Base-by-base conservation (phyloP, 2,113 vertebrate species). In the Dipodomys ordii region DNA sequence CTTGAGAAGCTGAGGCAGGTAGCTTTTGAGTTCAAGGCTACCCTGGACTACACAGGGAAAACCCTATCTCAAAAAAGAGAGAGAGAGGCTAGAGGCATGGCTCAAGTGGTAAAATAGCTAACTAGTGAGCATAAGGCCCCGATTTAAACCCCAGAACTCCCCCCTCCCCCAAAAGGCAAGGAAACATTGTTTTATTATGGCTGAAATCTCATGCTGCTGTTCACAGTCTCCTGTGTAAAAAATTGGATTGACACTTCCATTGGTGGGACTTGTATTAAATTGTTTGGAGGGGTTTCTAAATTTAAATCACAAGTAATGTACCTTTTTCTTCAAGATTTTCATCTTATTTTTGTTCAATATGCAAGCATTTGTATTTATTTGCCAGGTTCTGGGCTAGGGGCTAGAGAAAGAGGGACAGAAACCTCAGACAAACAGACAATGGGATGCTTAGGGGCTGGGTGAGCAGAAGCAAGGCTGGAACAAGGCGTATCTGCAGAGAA, bases 281-380 rank as follows among this genome's bases (percentile, higher is more conserved):
- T 53, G 4, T 62, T 76, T 62, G 23, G 30, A 6, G 62, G 27
- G 68, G n/a, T 87, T 76, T 91, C 84, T 35, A n/a, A 62, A 44
- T n/a, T 64, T 25, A 6, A 46, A 62, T 53, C 53, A 62, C 90
- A 86, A 88, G 57, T 82, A 94, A 84, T 25, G 23, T 8, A 68
- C 28, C 39, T 85, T 77, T 60, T 84, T 83, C 23, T 67, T 77
- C 0, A 23, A 87, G 53, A 88, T 83, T 44, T 62, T 25, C 30
- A n/a, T 77, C 44, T 35, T 64, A 71, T 28, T 89, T 69, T 72
- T 72, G 28, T 82, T 93, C 82, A 79, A 46, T 62, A 32, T 95
- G 2, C 32, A 62, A 62, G 12, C 53, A 79, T 86, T 67, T 78
- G 19, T 27, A 30, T 57, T 23, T 57, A 7, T 20, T 11, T 60